phyloP scores from a whole-genome alignment of 2,113 vertebrate genomes.

The Loxodonta africana region DNA sequence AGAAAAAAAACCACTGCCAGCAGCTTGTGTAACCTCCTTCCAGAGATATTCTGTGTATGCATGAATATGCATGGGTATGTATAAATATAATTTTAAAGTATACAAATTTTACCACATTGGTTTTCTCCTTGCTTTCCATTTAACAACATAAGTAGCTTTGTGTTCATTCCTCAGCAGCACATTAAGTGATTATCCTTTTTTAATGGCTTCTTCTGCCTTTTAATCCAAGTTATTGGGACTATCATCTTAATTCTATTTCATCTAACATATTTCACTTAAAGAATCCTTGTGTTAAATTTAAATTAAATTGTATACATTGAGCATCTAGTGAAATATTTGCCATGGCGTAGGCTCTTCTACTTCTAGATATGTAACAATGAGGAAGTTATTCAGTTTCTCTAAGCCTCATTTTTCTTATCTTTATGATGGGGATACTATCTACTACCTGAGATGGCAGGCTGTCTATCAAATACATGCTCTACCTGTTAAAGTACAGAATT shows the following conservation, averaged over 20 bases:
- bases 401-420: neutral
- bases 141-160: neutral
- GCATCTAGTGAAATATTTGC: neutral
- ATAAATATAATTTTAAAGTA: neutral
- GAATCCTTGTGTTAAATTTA: slow-evolving; percentile 2
- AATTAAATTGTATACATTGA: neutral
- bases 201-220: neutral
- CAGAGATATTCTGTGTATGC: neutral
- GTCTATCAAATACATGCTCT: neutral
- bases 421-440: neutral
- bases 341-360: neutral
- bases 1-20: neutral
- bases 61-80: neutral
- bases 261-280: neutral
- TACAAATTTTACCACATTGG: neutral
- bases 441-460: neutral
- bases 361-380: neutral
- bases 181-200: neutral
- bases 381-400: neutral
- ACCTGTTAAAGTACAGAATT: neutral
- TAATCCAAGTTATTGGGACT: neutral
- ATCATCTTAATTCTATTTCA: neutral
- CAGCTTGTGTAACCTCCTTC: neutral
- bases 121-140: neutral
- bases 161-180: neutral